A percentile compares a stretch with the other conserved stretches of the same genome.
phyloP scores from a whole-genome alignment of 2,797 vertebrate genomes.

The Chrosomus eos region DNA sequence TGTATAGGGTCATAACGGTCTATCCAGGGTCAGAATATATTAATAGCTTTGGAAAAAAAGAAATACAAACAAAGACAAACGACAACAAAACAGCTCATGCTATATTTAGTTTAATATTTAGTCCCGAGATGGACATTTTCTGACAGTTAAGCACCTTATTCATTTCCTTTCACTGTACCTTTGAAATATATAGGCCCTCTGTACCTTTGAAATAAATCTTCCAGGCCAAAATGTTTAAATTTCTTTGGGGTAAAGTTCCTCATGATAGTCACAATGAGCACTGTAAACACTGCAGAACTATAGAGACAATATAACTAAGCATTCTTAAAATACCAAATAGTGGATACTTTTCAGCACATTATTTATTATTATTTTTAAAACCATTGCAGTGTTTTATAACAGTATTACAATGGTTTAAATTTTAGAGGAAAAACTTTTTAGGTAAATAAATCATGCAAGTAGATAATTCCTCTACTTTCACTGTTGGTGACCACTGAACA shows the following conservation, averaged over 20 bases:
- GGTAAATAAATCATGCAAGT: neutral
- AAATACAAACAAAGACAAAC: neutral
- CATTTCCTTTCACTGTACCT: neutral
- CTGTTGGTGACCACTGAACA: conserved; percentile 39
- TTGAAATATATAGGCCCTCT: neutral
- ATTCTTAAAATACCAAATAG: neutral
- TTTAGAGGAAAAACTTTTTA: neutral
- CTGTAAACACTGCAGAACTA: neutral
- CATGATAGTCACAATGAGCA: neutral
- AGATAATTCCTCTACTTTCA: conserved; percentile 27
- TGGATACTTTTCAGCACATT: neutral
- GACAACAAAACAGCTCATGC: neutral
- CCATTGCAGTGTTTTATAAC: neutral
- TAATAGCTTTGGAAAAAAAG: neutral
- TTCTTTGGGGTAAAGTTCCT: neutral
- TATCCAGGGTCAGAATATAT: neutral
- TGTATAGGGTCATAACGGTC: too few species aligned
- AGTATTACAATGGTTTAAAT: neutral
- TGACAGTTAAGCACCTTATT: neutral
- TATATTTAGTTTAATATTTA: neutral
- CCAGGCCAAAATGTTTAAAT: neutral
- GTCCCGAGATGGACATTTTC: neutral
- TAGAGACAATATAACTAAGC: neutral
- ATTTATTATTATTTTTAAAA: neutral
- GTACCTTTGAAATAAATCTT: neutral